Evolutionary conservation across 2,888 invertebrate species (phyloP).

Genomic region (Stenoptilia bipunctidactyla): DNA sequence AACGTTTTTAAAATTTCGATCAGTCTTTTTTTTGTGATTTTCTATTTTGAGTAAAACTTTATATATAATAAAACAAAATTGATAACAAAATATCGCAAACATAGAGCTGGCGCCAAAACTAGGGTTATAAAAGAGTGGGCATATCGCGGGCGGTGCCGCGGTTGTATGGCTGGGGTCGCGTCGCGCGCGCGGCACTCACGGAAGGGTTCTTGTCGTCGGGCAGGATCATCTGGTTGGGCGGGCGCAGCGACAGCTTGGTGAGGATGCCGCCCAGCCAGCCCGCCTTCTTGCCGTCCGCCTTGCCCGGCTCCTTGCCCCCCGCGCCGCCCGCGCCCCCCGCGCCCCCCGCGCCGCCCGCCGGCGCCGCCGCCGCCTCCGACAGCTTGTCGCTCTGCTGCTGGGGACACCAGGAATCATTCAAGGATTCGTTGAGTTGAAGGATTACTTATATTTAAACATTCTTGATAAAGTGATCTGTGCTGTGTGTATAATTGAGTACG

Average conservation of each 20-base stretch:
- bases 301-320: conserved; percentile 16
- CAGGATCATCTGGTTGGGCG: conserved; percentile 95
- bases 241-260: conserved; percentile 83
- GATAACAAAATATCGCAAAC: too few relatives aligned
- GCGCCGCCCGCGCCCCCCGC: conserved; percentile 18
- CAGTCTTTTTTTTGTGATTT: too few relatives aligned
- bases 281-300: conserved; percentile 10
- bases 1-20: too few relatives aligned
- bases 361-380: not conserved
- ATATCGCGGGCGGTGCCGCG: conserved; percentile 9
- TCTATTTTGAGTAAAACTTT: too few relatives aligned
- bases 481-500: too few relatives aligned
- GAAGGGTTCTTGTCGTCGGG: conserved; percentile 95
- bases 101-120: too few relatives aligned
- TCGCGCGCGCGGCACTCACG: conserved; percentile 64
- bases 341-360: not conserved
- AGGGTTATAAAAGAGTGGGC: conserved; percentile 35
- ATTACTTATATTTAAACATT: too few relatives aligned
- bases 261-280: conserved; percentile 92
- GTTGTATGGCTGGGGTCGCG: too few relatives aligned
- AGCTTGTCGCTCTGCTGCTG: not conserved
- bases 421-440: too few relatives aligned
- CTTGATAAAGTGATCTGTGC: not conserved
- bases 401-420: too few relatives aligned
- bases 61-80: too few relatives aligned